Conservation (phyloP, 2,888 invertebrate species). For the Noctua fimbriata region DNA sequence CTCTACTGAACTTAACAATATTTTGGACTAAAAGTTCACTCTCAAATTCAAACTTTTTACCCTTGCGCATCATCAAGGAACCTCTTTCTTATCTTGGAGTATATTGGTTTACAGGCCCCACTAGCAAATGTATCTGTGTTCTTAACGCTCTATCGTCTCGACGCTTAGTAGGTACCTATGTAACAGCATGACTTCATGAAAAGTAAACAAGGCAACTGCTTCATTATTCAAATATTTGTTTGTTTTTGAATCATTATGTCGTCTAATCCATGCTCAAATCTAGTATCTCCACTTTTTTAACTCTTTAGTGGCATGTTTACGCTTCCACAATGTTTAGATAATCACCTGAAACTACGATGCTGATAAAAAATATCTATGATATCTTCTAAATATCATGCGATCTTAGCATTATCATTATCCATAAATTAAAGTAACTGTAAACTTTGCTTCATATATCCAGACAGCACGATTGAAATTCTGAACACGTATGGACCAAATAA, state of each 20-base stretch:
- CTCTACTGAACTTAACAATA: neutral
- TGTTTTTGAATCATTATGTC: neutral
- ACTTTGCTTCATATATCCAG: slow-evolving; percentile 9
- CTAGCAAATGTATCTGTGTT: neutral
- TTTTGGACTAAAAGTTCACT: neutral
- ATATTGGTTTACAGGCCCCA: neutral
- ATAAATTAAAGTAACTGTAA: slow-evolving; percentile 5
- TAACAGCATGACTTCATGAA: neutral
- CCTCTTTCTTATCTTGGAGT: neutral
- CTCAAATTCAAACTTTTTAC: neutral
- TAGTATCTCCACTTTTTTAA: neutral
- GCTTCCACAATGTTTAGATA: slow-evolving; percentile 10
- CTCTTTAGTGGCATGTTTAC: slow-evolving; percentile 9
- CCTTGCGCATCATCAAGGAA: neutral
- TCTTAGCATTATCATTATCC: slow-evolving; percentile 17
- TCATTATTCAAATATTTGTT: slow-evolving; percentile 30
- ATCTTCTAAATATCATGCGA: slow-evolving; percentile 21
- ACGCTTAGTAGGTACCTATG: neutral
- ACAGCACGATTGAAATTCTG: slow-evolving; percentile 12
- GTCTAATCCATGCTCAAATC: slow-evolving; percentile 4
- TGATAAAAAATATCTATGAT: slow-evolving; percentile 30
- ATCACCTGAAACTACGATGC: slow-evolving; percentile 30
- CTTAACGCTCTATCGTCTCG: neutral
- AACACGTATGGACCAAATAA: neutral
- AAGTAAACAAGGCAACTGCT: neutral